Evolutionary conservation across 2,888 invertebrate genomes (phyloP), one percentile per base, ranked within the genome.

Genomic region (Dynastes maya): DNA sequence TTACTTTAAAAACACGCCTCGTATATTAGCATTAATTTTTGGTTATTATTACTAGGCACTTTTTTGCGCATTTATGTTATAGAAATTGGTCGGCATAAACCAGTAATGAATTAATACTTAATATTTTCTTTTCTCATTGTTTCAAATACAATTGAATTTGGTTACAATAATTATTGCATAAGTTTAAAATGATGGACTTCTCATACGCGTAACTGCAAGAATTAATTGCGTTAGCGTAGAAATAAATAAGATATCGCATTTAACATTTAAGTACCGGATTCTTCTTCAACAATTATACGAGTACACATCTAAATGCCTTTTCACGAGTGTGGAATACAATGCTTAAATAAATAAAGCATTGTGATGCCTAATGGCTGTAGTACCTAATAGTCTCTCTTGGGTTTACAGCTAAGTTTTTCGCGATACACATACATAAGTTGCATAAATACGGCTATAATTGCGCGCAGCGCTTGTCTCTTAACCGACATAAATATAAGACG

Each of bases 311-410:
- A 67, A 67, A 67, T 67, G 27, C 67, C 67, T 67, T 67, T 58
- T 55, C 55, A 2, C 55, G 37, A 32, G 71, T 37, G 55, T 55
- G 55, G 71, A 71, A 71, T 37, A 71, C 71, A 71, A 71, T 71
- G 71, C 55, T 40, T 71, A 71, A 71, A 71, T 71, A 71, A 71
- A 71, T 71, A 71, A 71, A 32, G 71, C 40, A 71, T 71, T 71
- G 71, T 16, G 45, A 22, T 71, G 29, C 53, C 29, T n/a, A 32
- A 32, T 64, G 2, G 32, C 11, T 13, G 45, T 8, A 45, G 45
- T 6, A 32, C 2, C 32, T 37, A 37, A 4, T 37, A 37, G 32
- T 37, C 32, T 11, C 27, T 63, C 27, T 67, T 16, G 9, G 37
- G 55, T 71, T 70, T 71, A 71, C 71, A 58, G 70, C 51, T 53